Conservation (phyloP, 2,888 invertebrate species). For the Acleris emargana region DNA sequence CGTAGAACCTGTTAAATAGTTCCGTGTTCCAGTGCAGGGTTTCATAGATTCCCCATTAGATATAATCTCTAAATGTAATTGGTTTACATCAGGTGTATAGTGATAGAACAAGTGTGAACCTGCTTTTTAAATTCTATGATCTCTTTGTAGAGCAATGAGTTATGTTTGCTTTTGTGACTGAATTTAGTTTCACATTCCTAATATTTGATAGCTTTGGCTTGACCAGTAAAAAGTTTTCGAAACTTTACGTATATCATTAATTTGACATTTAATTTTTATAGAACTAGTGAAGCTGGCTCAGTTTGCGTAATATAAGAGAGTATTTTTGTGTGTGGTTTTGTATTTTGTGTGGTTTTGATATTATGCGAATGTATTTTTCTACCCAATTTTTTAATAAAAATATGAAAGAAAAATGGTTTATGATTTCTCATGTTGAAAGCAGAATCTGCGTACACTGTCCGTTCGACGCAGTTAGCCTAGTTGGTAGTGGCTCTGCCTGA, state of each 20-base stretch:
- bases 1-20: too few relatives aligned
- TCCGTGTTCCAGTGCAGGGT: too few relatives aligned
- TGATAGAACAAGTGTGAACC: neutral
- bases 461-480: too few relatives aligned
- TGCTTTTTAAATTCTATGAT: conserved; percentile 48
- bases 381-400: conserved; percentile 55
- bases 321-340: conserved; percentile 52
- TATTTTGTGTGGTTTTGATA: conserved; percentile 55
- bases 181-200: conserved; percentile 66
- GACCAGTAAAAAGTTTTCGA: neutral
- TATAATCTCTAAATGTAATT: too few relatives aligned
- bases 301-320: conserved; percentile 12
- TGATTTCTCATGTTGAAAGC: conserved; percentile 19
- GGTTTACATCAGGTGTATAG: too few relatives aligned
- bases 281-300: conserved; percentile 3
- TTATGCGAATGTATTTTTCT: conserved; percentile 63
- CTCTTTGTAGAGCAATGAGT: conserved; percentile 51
- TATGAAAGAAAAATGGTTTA: conserved; percentile 39
- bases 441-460: neutral
- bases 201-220: conserved; percentile 42
- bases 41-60: too few relatives aligned
- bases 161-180: conserved; percentile 46
- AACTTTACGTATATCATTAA: conserved; percentile 4
- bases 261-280: conserved; percentile 1
- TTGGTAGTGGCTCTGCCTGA: too few relatives aligned